Evolutionary conservation across 2,888 invertebrate genomes (phyloP), one percentile per base, ranked within the genome.

Genomic region (Machimus rusticus): DNA sequence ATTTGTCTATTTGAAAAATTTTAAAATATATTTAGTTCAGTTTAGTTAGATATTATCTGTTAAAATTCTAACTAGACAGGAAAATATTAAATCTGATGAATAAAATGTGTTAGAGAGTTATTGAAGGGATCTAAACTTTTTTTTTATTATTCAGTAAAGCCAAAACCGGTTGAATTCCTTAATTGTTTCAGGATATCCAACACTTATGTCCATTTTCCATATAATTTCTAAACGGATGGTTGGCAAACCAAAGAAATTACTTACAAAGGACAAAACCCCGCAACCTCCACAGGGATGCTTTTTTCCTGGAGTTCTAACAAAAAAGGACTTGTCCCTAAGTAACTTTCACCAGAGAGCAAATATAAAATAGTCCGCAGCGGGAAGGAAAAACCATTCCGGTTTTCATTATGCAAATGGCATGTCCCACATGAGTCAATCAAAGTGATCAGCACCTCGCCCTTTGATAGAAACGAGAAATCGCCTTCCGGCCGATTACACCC

Each of bases 401-500:
- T 23, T 37, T 78, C 14, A 43, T 78, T 78, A 79, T 79, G 46
- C 31, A 79, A 79, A 79, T 79, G 23, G 23, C 79, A 46, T 51
- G 79, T 79, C 82, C 82, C 66, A 84, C 57, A 66, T 51, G 57
- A 84, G 66, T 84, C 82, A 84, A 84, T 84, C 82, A 84, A 84
- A 84, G 19, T 84, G 57, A 66, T 66, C 66, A 84, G 39, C 82
- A 66, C 46, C 37, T 84, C 19, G 1, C 57, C 57, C 39, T 84
- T 84, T 51, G 34, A 66, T 57, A 23, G 6, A 16, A 37, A 51
- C 31, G 14, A 81, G 23, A 88, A 82, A 82, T 88, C 76, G 82
- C 74, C 86, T 88, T 88, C 88, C 86, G 77, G 79, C 46, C 86
- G 86, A 88, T 88, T 88, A 82, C 86, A 88, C 88, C 88, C 86